These are phyloP conservation scores for Phoxinus dragarum DNA, from an alignment of 2,797 vertebrate genomes.

Conservation along the genomic window DNA sequence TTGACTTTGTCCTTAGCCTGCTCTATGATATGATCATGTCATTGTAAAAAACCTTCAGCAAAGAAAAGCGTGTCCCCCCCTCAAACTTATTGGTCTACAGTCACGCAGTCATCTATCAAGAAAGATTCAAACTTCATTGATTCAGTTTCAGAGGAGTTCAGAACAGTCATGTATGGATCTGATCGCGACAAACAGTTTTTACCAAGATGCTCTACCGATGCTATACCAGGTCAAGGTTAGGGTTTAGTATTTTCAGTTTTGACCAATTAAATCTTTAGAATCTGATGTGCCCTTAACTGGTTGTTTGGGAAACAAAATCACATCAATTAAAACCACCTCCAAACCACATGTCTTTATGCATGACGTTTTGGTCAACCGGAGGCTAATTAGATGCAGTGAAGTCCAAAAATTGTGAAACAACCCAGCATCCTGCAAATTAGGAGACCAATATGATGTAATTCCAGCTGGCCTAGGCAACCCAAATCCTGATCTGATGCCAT, in stretches of 20 bases:
- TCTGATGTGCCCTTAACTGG: background rate
- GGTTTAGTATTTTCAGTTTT: background rate
- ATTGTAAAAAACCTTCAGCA: background rate
- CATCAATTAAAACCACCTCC: background rate
- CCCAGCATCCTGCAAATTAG: constrained; percentile 72
- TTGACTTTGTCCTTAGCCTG: constrained; percentile 1
- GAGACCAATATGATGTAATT: constrained; percentile 72
- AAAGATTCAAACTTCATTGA: background rate
- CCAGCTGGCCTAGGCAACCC: constrained; percentile 73
- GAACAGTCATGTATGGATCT: background rate
- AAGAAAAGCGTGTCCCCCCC: background rate
- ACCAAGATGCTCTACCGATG: background rate
- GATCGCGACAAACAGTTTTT: background rate
- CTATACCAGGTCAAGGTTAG: background rate
- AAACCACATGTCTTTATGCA: background rate
- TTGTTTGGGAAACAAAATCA: no score
- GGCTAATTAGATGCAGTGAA: constrained; percentile 64
- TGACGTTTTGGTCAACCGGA: background rate
- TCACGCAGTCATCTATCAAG: background rate
- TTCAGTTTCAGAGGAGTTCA: background rate
- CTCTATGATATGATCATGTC: background rate
- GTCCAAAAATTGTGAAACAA: constrained; percentile 70
- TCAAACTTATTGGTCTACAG: background rate
- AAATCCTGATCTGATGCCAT: constrained; percentile 71
- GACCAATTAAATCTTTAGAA: background rate